A percentile compares a stretch with the other conserved stretches of the same genome.
Evolutionary conservation across 2,888 invertebrate species (phyloP).

Genomic region (Chymomyza caudatula): DNA sequence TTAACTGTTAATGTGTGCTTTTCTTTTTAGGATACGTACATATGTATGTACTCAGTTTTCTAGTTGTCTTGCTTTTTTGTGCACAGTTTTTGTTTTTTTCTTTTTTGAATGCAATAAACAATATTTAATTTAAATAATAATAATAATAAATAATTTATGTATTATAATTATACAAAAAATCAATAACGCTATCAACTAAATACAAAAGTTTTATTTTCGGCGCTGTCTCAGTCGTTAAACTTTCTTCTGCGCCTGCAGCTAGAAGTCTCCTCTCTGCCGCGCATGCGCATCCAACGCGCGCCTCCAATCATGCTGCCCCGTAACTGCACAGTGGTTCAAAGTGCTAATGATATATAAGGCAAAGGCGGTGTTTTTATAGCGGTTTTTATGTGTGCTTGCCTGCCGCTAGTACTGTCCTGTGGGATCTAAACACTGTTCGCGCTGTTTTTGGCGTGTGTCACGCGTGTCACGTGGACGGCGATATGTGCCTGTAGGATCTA

Average conservation of each 20-base stretch:
- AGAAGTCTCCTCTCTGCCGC: constrained; percentile 78
- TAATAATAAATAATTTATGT: constrained; percentile 54
- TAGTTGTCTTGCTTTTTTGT: constrained; percentile 27
- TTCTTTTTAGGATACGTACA: constrained; percentile 23
- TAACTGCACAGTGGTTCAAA: background rate
- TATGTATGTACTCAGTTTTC: constrained; percentile 20
- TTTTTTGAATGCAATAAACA: constrained; percentile 38
- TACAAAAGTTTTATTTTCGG: constrained; percentile 36
- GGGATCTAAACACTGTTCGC: constrained; percentile 70
- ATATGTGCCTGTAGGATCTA: constrained; percentile 78
- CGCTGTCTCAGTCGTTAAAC: constrained; percentile 24
- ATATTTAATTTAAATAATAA: constrained; percentile 48
- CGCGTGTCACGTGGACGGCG: constrained; percentile 69
- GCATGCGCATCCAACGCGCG: constrained; percentile 75
- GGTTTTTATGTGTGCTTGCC: too few relatives aligned
- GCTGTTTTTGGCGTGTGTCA: constrained; percentile 58
- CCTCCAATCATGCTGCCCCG: constrained; percentile 63
- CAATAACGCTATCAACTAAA: constrained; percentile 36
- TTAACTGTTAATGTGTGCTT: constrained; percentile 27
- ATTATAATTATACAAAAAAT: constrained; percentile 21
- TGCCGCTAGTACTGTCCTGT: constrained; percentile 75
- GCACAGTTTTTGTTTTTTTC: too few relatives aligned
- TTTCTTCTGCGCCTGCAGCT: constrained; percentile 78
- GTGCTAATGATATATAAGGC: constrained; percentile 52
- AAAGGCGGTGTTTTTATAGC: constrained; percentile 51